Conservation (phyloP, 2,888 invertebrate genomes). For the Andrena camellia region DNA sequence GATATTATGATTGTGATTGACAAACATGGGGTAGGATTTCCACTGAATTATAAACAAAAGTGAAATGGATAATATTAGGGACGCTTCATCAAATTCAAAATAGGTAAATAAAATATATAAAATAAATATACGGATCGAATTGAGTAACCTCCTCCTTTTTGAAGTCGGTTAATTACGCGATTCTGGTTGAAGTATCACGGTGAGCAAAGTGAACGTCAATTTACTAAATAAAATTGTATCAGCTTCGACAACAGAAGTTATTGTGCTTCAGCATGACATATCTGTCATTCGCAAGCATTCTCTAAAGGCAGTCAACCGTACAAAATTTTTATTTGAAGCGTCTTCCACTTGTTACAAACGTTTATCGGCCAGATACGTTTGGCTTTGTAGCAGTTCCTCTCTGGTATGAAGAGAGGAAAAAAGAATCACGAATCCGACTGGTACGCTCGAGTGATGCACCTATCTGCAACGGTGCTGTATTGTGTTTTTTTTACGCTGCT, state of each 20-base stretch:
- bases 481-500: slow-evolving; percentile 49
- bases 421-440: slow-evolving; percentile 19
- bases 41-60: no score
- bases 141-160: no score
- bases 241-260: neutral
- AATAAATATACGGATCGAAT: no score
- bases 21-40: no score
- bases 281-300: slow-evolving; percentile 16
- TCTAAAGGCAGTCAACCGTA: slow-evolving; percentile 28
- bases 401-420: slow-evolving; percentile 21
- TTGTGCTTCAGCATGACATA: neutral
- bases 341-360: slow-evolving; percentile 49
- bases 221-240: neutral
- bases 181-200: no score
- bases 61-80: no score
- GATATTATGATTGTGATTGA: no score
- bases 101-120: no score
- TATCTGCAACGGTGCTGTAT: slow-evolving; percentile 36
- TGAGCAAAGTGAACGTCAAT: neutral
- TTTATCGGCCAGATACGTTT: slow-evolving; percentile 53
- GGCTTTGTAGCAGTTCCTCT: slow-evolving; percentile 46
- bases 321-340: slow-evolving; percentile 48
- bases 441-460: slow-evolving; percentile 28
- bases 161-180: no score
- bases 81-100: no score